Base-by-base conservation (phyloP, 2,113 vertebrate genomes). In the Perca flavescens region DNA sequence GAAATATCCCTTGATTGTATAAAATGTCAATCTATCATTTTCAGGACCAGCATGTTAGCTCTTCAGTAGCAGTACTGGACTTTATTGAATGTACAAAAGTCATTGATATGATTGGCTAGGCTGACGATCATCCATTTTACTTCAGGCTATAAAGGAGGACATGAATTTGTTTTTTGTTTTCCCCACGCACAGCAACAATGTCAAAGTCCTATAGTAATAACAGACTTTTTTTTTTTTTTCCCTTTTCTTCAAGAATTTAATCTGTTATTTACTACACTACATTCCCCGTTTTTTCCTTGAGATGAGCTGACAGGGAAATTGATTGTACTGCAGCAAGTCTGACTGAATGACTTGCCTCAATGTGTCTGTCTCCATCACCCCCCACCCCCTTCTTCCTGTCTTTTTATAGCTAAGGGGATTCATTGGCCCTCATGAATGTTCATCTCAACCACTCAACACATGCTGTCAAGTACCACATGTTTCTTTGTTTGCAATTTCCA, bases 61-160 rank as follows among this genome's bases (percentile, higher is more conserved):
- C 88, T 60, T 74, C 78, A 79, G 90, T 86, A 90, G 89, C 89
- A 90, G 61, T 65, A 83, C 91, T 65, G 61, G 89, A 91, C 83
- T 87, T 74, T 47, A 66, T 79, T 92, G 88, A 93, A 93, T 92
- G 90, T 92, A 91, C 61, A 82, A 86, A 88, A 79, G 52, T 58
- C 63, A 21, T 60, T 64, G 19, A 74, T 58, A 40, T 78, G 21
- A 43, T 12, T 19, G 43, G 34, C 49, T 17, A 11, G 34, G 58
- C 67, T 71, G 64, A 76, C 75, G 64, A 4, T 85, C 64, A 83
- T 74, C 67, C 68, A 74, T 63, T 83, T 43, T 62, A 52, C 47
- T 47, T 52, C 50, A 50, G 72, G 64, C 68, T 36, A 46, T 40
- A 74, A 72, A 73, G 21, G 56, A 57, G 57, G 53, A 75, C 61